Evolutionary conservation across 1,140 invertebrate species (phyloP).

Genomic region (Drosophila elegans): DNA sequence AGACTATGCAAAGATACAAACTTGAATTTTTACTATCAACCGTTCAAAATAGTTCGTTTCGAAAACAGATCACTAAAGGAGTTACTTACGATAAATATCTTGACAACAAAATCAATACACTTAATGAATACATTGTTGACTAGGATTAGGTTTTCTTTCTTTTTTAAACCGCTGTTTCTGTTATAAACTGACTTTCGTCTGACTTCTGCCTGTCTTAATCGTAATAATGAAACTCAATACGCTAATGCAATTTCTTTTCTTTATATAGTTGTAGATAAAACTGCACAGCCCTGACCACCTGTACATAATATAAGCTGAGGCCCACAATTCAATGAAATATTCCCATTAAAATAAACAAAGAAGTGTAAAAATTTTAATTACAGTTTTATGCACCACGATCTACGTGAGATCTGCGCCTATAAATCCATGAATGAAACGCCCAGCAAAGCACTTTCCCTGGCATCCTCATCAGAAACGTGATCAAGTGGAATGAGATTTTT

Average conservation of each 20-base stretch:
- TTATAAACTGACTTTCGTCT: not conserved
- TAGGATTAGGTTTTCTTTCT: no score
- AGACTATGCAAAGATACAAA: no score
- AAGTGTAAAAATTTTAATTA: constrained; percentile 32
- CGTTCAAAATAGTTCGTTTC: no score
- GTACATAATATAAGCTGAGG: constrained; percentile 7
- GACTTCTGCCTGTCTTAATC: not conserved
- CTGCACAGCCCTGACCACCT: constrained; percentile 17
- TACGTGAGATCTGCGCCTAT: constrained; percentile 55
- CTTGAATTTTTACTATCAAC: no score
- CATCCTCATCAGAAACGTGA: constrained; percentile 32
- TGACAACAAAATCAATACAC: no score
- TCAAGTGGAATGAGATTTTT: constrained; percentile 4
- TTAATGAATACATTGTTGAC: no score
- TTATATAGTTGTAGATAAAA: not conserved
- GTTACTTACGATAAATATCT: no score
- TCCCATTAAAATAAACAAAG: constrained; percentile 7
- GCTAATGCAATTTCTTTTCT: not conserved
- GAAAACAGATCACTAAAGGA: no score
- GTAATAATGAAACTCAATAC: not conserved
- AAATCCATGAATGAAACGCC: constrained; percentile 8
- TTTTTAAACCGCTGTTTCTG: no score
- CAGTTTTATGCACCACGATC: constrained; percentile 22
- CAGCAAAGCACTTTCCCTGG: constrained; percentile 27
- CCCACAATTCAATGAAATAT: constrained; percentile 17